Conservation (phyloP, 2,113 vertebrate genomes). For the Amazona vittata region DNA sequence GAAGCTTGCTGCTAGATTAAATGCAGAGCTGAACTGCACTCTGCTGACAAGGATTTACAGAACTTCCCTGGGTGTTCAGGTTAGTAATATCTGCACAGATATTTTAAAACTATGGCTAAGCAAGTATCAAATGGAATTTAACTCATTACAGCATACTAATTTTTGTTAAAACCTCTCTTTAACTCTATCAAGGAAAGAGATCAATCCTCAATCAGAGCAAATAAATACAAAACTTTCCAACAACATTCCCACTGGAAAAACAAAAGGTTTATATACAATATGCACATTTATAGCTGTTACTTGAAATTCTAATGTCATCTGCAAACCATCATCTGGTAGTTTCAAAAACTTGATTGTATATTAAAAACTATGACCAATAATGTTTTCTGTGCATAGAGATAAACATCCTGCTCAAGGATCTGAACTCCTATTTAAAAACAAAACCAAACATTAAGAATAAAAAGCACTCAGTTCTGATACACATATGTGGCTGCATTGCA, state of each 20-base stretch:
- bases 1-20: not conserved
- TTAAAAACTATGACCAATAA: constrained; percentile 57
- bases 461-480: constrained; percentile 46
- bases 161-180: not conserved
- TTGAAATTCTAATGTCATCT: constrained; percentile 39
- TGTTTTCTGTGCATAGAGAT: constrained; percentile 62
- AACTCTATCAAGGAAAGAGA: not conserved
- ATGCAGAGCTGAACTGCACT: not conserved
- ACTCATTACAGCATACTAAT: not conserved
- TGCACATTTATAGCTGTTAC: not conserved
- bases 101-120: not conserved
- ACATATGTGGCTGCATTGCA: constrained; percentile 62
- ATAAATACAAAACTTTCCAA: not conserved
- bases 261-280: not conserved
- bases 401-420: constrained; percentile 63
- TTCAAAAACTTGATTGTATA: not conserved
- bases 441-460: constrained; percentile 63
- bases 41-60: not conserved
- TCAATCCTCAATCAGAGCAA: not conserved
- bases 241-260: not conserved
- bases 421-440: constrained; percentile 62
- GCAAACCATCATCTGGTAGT: not conserved
- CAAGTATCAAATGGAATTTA: not conserved
- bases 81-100: not conserved
- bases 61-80: not conserved